Conservation (phyloP, 2,797 vertebrate species). For the Alauda arvensis region DNA sequence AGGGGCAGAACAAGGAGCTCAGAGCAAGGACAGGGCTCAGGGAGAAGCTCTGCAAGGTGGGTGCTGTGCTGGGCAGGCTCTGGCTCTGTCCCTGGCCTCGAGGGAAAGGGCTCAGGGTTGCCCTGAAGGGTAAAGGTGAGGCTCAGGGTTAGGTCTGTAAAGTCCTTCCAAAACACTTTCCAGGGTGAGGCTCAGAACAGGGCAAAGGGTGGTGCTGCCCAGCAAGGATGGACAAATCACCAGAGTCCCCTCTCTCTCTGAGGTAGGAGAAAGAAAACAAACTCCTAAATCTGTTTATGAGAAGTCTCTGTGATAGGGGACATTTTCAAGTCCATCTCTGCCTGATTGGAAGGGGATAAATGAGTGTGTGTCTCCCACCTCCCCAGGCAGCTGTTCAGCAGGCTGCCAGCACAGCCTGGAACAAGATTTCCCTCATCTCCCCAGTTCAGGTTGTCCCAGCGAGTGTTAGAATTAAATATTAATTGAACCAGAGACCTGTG, state of each 20-base stretch:
- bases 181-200: not conserved
- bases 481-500: not conserved
- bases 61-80: not conserved
- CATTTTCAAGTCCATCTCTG: constrained; percentile 4
- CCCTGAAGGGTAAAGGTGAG: not conserved
- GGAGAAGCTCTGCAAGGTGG: not conserved
- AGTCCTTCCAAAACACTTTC: not conserved
- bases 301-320: not conserved
- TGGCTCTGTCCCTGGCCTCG: not conserved
- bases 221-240: not conserved
- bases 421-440: not conserved
- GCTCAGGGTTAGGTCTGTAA: not conserved
- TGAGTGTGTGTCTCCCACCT: not conserved
- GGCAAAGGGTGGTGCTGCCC: not conserved
- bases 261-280: not conserved
- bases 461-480: constrained; percentile 22
- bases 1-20: not conserved
- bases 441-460: not conserved
- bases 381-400: constrained; percentile 7
- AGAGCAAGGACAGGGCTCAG: not conserved
- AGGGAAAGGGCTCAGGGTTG: not conserved
- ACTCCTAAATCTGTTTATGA: not conserved
- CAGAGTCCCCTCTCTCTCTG: not conserved
- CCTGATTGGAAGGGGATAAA: constrained; percentile 2
- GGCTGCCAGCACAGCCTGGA: not conserved